A percentile compares a stretch with the other conserved stretches of the same genome.
Conservation (phyloP, 2,113 vertebrate species). For the Zapus hudsonius region DNA sequence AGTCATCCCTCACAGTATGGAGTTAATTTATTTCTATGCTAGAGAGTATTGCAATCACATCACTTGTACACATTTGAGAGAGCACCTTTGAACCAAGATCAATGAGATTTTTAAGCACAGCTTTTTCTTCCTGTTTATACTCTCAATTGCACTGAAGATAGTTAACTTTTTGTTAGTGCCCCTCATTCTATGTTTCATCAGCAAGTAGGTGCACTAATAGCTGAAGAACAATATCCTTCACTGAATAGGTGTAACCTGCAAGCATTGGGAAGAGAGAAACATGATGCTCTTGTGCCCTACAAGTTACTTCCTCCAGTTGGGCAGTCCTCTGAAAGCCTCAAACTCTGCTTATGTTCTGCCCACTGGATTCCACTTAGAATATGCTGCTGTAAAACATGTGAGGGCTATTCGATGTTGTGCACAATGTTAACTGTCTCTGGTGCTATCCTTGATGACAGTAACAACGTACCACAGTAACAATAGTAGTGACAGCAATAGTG, state of each 20-base stretch:
- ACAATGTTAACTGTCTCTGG: slow-evolving; percentile 28
- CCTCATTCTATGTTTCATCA: slow-evolving; percentile 34
- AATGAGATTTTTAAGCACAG: slow-evolving; percentile 35
- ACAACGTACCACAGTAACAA: slow-evolving; percentile 19
- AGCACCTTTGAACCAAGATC: slow-evolving; percentile 34
- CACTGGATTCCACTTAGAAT: slow-evolving; percentile 20
- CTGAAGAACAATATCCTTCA: neutral
- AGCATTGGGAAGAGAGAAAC: neutral
- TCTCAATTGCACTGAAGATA: neutral
- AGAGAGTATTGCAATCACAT: neutral
- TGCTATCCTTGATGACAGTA: slow-evolving; percentile 33
- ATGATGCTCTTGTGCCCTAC: neutral
- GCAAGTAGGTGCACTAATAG: slow-evolving; percentile 41
- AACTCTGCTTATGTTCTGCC: neutral
- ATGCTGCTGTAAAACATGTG: neutral
- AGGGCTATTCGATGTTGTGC: neutral
- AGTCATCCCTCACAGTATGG: neutral
- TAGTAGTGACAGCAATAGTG: neutral
- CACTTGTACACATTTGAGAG: slow-evolving; percentile 13
- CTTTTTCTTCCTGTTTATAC: neutral
- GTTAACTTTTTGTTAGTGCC: slow-evolving; percentile 22
- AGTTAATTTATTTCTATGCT: neutral
- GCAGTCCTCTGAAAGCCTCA: neutral
- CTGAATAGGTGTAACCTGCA: neutral
- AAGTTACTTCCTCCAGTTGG: slow-evolving; percentile 13